Conservation (phyloP, 2,113 vertebrate species). For the Atlantisia rogersi region DNA sequence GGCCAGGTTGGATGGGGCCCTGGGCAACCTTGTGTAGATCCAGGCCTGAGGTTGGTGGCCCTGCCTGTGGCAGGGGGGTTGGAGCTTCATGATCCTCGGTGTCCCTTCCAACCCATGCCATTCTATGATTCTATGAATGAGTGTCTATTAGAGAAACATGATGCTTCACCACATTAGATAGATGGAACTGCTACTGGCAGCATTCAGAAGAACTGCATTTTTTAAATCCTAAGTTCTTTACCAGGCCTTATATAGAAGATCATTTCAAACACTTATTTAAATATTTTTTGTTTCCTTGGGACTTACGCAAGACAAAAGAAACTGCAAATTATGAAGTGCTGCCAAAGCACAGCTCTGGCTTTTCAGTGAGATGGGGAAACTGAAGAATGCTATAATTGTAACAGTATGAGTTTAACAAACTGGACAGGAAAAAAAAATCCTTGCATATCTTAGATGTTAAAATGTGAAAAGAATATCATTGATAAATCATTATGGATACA, state of each 20-base stretch:
- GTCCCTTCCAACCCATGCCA: too few species aligned
- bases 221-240: neutral
- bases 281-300: neutral
- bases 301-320: neutral
- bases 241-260: neutral
- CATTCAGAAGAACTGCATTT: slow-evolving; percentile 14
- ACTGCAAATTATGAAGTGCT: neutral
- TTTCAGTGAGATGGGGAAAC: neutral
- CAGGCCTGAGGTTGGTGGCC: too few species aligned
- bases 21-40: too few species aligned
- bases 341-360: neutral
- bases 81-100: too few species aligned
- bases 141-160: neutral
- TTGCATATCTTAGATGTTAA: neutral
- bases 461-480: neutral
- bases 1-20: too few species aligned
- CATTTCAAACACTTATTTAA: neutral
- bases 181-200: neutral
- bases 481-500: neutral
- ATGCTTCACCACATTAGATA: neutral
- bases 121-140: neutral
- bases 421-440: neutral
- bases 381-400: neutral
- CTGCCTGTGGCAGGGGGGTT: too few species aligned
- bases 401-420: neutral